A percentile compares a stretch with the other conserved stretches of the same genome.
phyloP scores from a whole-genome alignment of 1,140 invertebrate genomes.

The Euura lappo region DNA sequence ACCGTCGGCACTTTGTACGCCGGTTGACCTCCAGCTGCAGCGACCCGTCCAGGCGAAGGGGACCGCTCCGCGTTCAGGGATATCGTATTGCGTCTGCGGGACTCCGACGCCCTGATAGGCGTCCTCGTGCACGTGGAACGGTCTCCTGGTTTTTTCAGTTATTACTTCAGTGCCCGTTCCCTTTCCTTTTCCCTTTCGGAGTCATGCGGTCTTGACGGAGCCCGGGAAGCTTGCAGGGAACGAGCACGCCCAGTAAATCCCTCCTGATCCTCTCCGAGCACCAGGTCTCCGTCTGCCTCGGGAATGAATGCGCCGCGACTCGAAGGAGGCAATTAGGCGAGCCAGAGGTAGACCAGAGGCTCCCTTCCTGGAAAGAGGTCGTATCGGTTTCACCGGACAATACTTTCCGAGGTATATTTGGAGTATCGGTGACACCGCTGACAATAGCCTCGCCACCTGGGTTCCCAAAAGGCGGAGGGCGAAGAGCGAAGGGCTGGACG shows the following conservation, averaged over 20 bases:
- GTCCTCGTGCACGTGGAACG: not conserved
- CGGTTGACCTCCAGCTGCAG: conserved; percentile 25
- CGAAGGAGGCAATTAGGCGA: conserved; percentile 28
- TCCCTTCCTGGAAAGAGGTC: conserved; percentile 15
- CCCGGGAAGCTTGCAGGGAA: not conserved
- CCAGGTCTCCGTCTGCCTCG: not conserved
- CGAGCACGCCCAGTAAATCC: not conserved
- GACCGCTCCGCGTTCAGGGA: conserved; percentile 13
- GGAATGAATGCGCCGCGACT: not conserved
- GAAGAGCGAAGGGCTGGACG: no score
- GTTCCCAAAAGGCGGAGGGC: conserved; percentile 20
- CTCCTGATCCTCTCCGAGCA: not conserved
- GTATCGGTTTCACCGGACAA: conserved; percentile 41
- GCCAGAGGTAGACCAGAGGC: conserved; percentile 24
- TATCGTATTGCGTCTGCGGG: conserved; percentile 25
- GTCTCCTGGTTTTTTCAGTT: not conserved
- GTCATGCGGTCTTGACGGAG: not conserved
- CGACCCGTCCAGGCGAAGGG: conserved; percentile 12
- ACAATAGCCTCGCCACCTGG: conserved; percentile 35
- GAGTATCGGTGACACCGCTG: conserved; percentile 39
- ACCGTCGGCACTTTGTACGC: conserved; percentile 23
- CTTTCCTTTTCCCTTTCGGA: not conserved
- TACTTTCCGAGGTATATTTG: conserved; percentile 37
- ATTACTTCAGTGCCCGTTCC: not conserved
- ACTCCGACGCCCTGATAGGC: not conserved